A percentile compares a stretch with the other conserved stretches of the same genome.
phyloP scores from a whole-genome alignment of 2,888 invertebrate species.

The Entomobrya multifasciata region DNA sequence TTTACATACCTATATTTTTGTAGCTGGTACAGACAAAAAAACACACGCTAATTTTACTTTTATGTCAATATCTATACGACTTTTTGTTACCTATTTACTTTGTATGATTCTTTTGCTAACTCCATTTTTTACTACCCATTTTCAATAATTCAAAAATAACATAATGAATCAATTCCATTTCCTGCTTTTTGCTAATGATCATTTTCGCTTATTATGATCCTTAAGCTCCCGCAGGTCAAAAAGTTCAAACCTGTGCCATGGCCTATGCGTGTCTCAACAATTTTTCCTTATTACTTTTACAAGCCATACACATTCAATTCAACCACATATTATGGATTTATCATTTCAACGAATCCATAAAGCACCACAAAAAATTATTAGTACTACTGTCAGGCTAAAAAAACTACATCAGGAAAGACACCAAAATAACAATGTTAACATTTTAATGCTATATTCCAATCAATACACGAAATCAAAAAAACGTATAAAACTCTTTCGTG shows the following conservation, averaged over 20 bases:
- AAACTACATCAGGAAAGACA: no score
- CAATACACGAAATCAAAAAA: constrained; percentile 32
- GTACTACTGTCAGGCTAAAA: no score
- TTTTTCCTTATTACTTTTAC: no score
- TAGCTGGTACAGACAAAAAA: not conserved
- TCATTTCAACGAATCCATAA: no score
- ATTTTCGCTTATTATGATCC: no score
- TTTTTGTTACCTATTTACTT: not conserved
- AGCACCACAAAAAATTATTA: no score
- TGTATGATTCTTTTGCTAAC: not conserved
- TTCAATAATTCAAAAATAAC: constrained; percentile 16
- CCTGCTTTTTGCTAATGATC: constrained; percentile 44
- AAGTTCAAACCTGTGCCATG: constrained; percentile 1
- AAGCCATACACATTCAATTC: no score
- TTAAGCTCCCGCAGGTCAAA: constrained; percentile 12
- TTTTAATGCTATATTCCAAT: constrained; percentile 49
- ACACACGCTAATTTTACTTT: not conserved
- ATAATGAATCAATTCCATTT: constrained; percentile 50
- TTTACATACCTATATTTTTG: not conserved
- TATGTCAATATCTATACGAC: not conserved
- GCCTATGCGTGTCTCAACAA: not conserved
- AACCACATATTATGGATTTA: no score
- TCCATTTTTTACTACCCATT: not conserved
- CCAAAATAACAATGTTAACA: not conserved
- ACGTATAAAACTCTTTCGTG: no score